phyloP scores from a whole-genome alignment of 2,888 invertebrate species.

The Trichogramma dendrolimi region DNA sequence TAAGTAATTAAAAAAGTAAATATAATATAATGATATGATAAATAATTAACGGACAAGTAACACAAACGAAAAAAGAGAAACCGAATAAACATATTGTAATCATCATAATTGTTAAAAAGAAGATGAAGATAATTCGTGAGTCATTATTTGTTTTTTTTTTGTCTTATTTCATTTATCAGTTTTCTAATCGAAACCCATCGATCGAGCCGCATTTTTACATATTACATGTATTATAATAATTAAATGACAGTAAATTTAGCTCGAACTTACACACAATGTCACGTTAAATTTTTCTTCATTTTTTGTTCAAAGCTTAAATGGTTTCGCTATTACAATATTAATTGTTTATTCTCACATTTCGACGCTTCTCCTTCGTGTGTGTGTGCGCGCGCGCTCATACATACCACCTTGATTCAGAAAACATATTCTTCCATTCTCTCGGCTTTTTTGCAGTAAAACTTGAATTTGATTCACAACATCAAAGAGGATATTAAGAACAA shows the following conservation, averaged over 20 bases:
- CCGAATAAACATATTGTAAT: conserved; percentile 14
- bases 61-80: conserved; percentile 27
- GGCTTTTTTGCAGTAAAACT: too few species aligned
- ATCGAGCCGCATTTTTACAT: conserved; percentile 27
- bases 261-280: conserved; percentile 13
- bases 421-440: too few species aligned
- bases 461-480: too few species aligned
- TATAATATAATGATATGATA: conserved; percentile 11
- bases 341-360: too few species aligned
- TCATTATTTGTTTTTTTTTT: conserved; percentile 8
- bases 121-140: too few species aligned
- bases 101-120: conserved; percentile 15
- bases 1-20: conserved; percentile 15
- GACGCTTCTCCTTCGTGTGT: too few species aligned
- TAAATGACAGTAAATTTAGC: conserved; percentile 29
- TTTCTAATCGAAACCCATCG: conserved; percentile 20
- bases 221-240: conserved; percentile 25
- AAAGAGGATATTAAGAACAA: too few species aligned
- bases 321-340: too few species aligned
- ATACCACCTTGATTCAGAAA: too few species aligned
- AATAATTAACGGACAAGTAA: conserved; percentile 27
- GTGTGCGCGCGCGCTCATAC: too few species aligned
- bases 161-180: background rate
- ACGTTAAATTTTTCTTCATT: too few species aligned
- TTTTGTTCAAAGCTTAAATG: too few species aligned